Evolutionary conservation across 2,888 invertebrate species (phyloP), one percentile per base, ranked within the genome.

Genomic region (Heliothis peltigera): DNA sequence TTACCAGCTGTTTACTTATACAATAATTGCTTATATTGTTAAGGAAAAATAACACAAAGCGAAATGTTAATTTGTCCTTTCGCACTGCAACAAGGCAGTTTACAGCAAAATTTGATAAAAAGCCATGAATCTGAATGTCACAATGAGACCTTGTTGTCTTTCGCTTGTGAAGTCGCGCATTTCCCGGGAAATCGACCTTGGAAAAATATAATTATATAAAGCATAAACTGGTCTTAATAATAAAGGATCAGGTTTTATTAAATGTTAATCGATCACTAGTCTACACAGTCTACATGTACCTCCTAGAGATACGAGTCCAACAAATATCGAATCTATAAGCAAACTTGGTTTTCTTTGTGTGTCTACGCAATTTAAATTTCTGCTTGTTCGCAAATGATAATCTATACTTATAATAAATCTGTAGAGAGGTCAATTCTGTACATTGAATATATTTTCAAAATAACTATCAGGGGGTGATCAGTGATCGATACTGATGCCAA

Each of bases 121-220:
- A 60, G 18, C 66, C 42, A 46, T 53, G 67, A 66, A 39, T 65
- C 46, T 56, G 61, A 72, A 54, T 57, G 61, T 67, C 53, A 18
- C 53, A 53, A 66, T 42, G 49, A 67, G 42, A 21, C 28, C 66
- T 56, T 44, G 72, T 2, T 53, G 4, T 8, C 44, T 19, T 12
- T 51, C 35, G 17, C 18, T 54, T 10, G 19, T 52, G 12, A 64
- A 42, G 22, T 54, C 53, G 42, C 17, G 39, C 32, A 53, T 48
- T 72, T 51, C 21, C 21, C 19, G 55, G 39, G 28, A 52, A 7
- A 10, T 17, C 6, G 17, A 53, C 60, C 48, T 66, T 53, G 19
- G 6, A 53, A 56, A 52, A 43, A 22, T 52, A 42, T n/a, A n/a
- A n/a, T n/a, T n/a, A n/a, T 39, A 12, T 19, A 44, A 58, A 4